Evolutionary conservation across 2,797 vertebrate genomes (phyloP).

Genomic region (Dicrostonyx torquatus): DNA sequence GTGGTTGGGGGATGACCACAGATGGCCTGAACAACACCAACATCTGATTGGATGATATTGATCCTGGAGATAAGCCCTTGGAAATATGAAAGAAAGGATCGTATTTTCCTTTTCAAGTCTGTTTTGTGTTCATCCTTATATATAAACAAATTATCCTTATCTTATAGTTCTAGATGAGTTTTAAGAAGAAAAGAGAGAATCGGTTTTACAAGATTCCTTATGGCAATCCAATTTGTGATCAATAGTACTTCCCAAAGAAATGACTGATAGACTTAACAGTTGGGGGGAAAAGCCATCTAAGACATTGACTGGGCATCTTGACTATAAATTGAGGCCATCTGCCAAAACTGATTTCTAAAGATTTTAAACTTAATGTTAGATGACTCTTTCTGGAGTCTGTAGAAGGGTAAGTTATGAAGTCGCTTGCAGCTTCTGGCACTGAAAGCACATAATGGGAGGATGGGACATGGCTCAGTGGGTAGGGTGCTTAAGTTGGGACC

Average conservation of each 20-base stretch:
- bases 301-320: background rate
- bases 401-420: background rate
- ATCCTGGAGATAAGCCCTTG: background rate
- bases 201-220: background rate
- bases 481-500: background rate
- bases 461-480: background rate
- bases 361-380: background rate
- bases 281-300: background rate
- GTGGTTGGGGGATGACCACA: background rate
- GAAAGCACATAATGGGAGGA: background rate
- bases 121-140: background rate
- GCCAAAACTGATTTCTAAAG: constrained; percentile 14
- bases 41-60: background rate
- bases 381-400: constrained; percentile 23
- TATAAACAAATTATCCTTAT: background rate
- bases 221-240: background rate
- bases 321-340: background rate
- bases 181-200: background rate
- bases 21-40: background rate
- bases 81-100: background rate
- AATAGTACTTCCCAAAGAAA: constrained; percentile 2
- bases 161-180: background rate
- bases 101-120: background rate
- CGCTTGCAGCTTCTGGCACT: background rate
- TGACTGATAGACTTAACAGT: background rate